A percentile compares a stretch with the other conserved stretches of the same genome.
These are phyloP conservation scores for Formica exsecta DNA, from an alignment of 1,140 invertebrate genomes.

Conservation along the genomic window DNA sequence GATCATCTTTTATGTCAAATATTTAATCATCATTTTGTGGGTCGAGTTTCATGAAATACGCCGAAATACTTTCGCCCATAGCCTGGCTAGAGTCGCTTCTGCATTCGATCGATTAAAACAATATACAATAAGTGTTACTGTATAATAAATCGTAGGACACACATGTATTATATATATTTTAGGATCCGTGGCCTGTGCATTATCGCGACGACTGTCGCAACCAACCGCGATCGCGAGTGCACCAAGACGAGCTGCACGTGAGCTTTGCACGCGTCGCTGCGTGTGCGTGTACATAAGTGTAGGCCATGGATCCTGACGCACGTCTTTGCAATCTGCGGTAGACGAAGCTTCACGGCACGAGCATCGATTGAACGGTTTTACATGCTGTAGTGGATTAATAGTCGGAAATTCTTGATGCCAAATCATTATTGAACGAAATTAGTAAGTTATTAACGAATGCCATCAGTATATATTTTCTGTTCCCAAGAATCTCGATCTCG, in stretches of 20 bases:
- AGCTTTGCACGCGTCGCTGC: slow-evolving; percentile 22
- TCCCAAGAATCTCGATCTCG: neutral
- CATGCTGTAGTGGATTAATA: neutral
- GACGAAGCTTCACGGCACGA: slow-evolving; percentile 36
- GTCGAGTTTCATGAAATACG: slow-evolving; percentile 27
- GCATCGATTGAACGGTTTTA: slow-evolving; percentile 4
- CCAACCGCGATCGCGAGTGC: slow-evolving; percentile 20
- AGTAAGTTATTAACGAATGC: slow-evolving; percentile 11
- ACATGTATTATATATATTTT: slow-evolving; percentile 29
- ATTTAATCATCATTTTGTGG: neutral
- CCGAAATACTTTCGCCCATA: neutral
- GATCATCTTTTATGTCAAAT: neutral
- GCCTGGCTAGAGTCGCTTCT: slow-evolving; percentile 36
- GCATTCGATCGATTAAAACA: slow-evolving; percentile 24
- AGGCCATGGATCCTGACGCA: slow-evolving; percentile 61
- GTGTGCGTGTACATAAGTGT: slow-evolving; percentile 45
- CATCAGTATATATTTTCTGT: neutral
- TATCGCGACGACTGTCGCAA: slow-evolving; percentile 30
- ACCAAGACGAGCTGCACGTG: slow-evolving; percentile 33
- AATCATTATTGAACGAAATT: neutral
- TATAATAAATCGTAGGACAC: slow-evolving; percentile 19
- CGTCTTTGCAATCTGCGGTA: slow-evolving; percentile 39
- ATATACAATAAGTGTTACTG: neutral
- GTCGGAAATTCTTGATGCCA: neutral
- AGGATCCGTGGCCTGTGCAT: slow-evolving; percentile 52